Evolutionary conservation across 2,113 vertebrate genomes (phyloP), one percentile per base, ranked within the genome.

Genomic region (Anarrhichthys ocellatus): DNA sequence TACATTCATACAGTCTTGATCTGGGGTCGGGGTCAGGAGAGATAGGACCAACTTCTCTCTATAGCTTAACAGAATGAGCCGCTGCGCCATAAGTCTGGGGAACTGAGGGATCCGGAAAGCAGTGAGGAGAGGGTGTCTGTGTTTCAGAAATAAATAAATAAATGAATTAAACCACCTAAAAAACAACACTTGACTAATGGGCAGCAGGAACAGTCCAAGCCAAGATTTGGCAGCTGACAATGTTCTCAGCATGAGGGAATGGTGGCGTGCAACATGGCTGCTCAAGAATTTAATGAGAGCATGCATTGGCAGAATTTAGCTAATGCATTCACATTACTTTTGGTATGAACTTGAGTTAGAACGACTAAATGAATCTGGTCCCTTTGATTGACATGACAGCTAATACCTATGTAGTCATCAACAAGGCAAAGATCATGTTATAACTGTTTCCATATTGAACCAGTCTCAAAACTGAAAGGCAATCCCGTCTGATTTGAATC

Each of bases 1-100:
- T 83, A 70, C 70, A 82, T 87, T 63, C 64, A 62, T 68, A 87
- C 68, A 72, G 65, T 76, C 46, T 64, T 78, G 64, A 87, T 75
- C 48, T 70, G 64, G 52, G 42, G 66, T 80, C 68, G 78, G 42
- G 17, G 27, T 81, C 17, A 73, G 59, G 52, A 52, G 9, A 65
- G 56, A 80, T 22, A 34, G 44, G 56, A 32, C 63, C 67, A 58
- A 64, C 50, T 61, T 36, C n/a, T 81, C 24, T n/a, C 24, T 71
- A 4, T 34, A 44, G 7, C 52, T 59, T 14, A 40, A 73, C 44
- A 22, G 6, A 22, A 32, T 24, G 9, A 38, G 77, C 18, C 10
- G 18, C 17, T 65, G 13, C 9, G 29, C 11, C 18, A 20, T 24
- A 54, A 34, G 18, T 38, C 1, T n/a, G 44, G 27, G 13, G 11